A percentile compares a stretch with the other conserved stretches of the same genome.
These are phyloP conservation scores for Cliona cf. orientalis DNA, from an alignment of 37 sponge, comb jelly and placozoan genomes.

Conservation along the genomic window DNA sequence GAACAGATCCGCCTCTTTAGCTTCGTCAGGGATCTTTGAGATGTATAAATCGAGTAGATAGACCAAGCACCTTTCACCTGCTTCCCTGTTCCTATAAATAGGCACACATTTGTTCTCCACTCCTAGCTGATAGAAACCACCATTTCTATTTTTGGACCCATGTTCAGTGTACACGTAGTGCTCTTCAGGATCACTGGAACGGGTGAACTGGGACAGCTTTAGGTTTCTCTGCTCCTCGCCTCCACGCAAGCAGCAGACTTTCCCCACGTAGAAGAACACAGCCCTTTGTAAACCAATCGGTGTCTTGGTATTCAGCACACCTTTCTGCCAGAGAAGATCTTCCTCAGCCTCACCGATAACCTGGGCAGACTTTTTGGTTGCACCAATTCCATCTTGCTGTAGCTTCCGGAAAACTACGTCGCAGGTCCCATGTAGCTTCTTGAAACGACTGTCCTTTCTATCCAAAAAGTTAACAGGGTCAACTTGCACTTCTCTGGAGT, in stretches of 20 bases:
- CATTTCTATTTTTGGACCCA: slow-evolving; percentile 33
- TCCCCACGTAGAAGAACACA: slow-evolving; percentile 11
- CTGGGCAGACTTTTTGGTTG: neutral
- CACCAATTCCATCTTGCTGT: slow-evolving; percentile 1
- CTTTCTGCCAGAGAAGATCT: neutral
- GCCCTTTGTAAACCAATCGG: neutral
- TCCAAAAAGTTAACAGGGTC: neutral
- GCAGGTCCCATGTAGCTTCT: neutral
- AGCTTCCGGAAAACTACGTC: neutral
- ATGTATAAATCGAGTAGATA: slow-evolving; percentile 16
- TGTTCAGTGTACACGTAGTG: slow-evolving; percentile 18
- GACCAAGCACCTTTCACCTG: slow-evolving; percentile 13
- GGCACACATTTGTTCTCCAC: slow-evolving; percentile 28
- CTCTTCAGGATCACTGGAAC: slow-evolving; percentile 11
- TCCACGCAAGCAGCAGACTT: slow-evolving; percentile 4
- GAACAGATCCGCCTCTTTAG: neutral
- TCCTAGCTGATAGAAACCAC: neutral
- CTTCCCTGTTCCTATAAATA: neutral
- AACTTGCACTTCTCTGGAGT: neutral
- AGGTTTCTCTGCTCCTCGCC: slow-evolving; percentile 1
- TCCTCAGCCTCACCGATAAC: neutral
- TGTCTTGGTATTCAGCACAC: neutral
- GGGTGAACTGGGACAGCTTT: slow-evolving; percentile 3
- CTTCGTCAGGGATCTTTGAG: neutral
- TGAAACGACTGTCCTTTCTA: neutral